A percentile compares a stretch with the other conserved stretches of the same genome.
Conservation (phyloP, 2,113 vertebrate species). For the Chrysochloris asiatica region DNA sequence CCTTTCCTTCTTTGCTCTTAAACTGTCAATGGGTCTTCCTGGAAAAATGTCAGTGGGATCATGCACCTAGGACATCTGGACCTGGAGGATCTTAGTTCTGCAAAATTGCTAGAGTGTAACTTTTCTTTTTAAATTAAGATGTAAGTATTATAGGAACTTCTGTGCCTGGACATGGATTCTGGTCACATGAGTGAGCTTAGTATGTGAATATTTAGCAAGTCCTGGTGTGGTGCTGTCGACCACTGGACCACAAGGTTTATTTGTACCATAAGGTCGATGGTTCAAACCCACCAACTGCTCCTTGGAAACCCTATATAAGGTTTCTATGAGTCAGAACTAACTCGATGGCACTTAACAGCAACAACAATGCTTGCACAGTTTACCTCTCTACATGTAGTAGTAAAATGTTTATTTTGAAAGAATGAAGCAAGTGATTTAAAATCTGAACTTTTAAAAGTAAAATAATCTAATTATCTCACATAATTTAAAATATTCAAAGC, state of each 20-base stretch:
- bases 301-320: too few species aligned
- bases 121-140: not conserved
- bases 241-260: too few species aligned
- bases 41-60: too few species aligned
- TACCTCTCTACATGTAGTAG: not conserved
- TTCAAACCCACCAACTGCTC: too few species aligned
- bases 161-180: not conserved
- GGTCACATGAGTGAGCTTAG: not conserved
- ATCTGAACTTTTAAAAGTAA: not conserved
- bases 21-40: too few species aligned
- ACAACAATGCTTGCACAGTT: not conserved
- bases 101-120: not conserved
- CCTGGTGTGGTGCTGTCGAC: too few species aligned
- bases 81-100: too few species aligned
- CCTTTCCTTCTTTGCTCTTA: too few species aligned
- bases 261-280: too few species aligned
- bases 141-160: not conserved
- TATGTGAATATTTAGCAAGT: not conserved
- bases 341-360: too few species aligned
- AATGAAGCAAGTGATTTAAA: not conserved
- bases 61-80: too few species aligned
- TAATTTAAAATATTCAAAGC: not conserved
- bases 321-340: too few species aligned
- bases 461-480: not conserved
- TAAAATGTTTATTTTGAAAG: not conserved